Base-by-base conservation (phyloP, 2,113 vertebrate species). In the Cyanoderma ruficeps region DNA sequence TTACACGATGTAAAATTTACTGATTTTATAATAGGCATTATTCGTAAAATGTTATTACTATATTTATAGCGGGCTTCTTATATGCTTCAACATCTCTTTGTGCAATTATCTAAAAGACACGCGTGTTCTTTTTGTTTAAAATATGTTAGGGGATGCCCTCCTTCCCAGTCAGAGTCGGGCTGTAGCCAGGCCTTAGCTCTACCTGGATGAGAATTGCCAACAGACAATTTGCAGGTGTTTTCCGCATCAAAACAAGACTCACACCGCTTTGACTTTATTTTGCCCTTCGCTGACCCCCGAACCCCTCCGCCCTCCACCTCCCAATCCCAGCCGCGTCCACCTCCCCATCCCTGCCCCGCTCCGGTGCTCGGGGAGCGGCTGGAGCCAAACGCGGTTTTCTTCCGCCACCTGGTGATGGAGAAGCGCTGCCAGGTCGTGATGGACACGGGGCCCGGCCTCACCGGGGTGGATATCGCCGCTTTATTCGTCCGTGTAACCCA, bases 291-390 rank as follows among this genome's bases (percentile, higher is more conserved):
- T 28, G 33, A 25, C 3, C 60, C 65, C 53, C 10, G 31, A 9
- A 4, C 6, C 46, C 8, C 28, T 47, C 50, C 12, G 6, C 44
- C 30, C 31, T 44, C 9, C 25, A 9, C 5, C 49, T 10, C 28
- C 14, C 78, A 7, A 0, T 5, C 4, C n/a, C 13, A 0, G 2
- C 1, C 0, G 3, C 3, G 50, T 1, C 35, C 55, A 1, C 3
- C 67, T 3, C 10, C 20, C 55, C 55, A 4, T 5, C 46, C 25
- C 33, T 2, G 16, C 59, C 6, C 25, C 18, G 37, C 16, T 33
- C 39, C 56, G 15, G 10, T 5, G n/a, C 41, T 7, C 18, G 10
- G 22, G 35, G 27, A 63, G 41, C 52, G 15, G 9, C 64, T 20
- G 46, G 20, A 46, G 46, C 46, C 93, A 19, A 52, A 15, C 3